These are phyloP conservation scores for Petrocephalus schoutedeni DNA, from an alignment of 2,797 vertebrate species.

Conservation along the genomic window DNA sequence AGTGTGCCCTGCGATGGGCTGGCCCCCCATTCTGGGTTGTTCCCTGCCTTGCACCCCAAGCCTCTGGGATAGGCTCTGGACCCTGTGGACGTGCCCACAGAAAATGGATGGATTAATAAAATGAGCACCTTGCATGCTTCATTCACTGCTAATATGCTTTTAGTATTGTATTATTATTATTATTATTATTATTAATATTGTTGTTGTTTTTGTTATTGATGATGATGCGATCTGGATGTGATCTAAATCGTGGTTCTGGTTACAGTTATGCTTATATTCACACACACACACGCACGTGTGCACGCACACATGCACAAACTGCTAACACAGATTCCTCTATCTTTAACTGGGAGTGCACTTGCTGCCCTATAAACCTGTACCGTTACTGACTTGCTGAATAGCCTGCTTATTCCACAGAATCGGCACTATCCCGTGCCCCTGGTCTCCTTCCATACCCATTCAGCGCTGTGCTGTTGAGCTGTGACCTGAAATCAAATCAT, in stretches of 20 bases:
- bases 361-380: not conserved
- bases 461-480: not conserved
- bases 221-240: not conserved
- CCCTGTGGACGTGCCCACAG: no score
- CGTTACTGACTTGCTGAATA: not conserved
- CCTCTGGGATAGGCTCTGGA: no score
- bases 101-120: not conserved
- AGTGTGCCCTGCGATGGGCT: no score
- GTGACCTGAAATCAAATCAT: not conserved
- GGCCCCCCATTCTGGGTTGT: no score
- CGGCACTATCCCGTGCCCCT: not conserved
- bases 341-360: not conserved
- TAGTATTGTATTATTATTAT: not conserved
- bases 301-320: not conserved
- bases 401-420: not conserved
- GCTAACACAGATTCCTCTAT: not conserved
- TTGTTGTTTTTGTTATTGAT: not conserved
- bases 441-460: not conserved
- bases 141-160: not conserved
- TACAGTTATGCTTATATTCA: not conserved
- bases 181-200: not conserved
- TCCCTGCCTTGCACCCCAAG: no score
- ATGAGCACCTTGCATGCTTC: not conserved
- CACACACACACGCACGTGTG: not conserved
- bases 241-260: not conserved